Evolutionary conservation across 2,797 vertebrate genomes (phyloP), one percentile per base, ranked within the genome.

Genomic region (Anolis apletophallus): DNA sequence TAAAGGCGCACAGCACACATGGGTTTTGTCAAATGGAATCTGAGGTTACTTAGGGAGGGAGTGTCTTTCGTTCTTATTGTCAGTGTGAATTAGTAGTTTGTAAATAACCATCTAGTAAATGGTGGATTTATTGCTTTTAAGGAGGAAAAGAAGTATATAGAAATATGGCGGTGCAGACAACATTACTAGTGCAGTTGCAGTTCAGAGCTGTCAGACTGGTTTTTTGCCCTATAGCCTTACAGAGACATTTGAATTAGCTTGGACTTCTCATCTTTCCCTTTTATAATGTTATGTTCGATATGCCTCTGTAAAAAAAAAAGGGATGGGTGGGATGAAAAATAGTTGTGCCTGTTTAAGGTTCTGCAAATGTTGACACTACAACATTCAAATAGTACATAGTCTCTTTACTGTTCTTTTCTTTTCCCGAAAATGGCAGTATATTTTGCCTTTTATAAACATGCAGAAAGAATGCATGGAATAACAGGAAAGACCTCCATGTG

Each of bases 251-350:
- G 92, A 92, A 86, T 92, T 94, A 64, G 87, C 94, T 94, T 93
- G 55, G 61, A 88, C 93, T 91, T 95, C 94, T 95, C 93, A 86
- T 93, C 94, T 95, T 96, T 93, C 94, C 55, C 91, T 90, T 90
- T 91, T 93, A 93, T 93, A 93, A 94, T 95, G 94, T 93, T 94
- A 90, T 84, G 91, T 40, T 82, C 75, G 93, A 85, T 91, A 88
- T 94, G 90, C 86, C 88, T 91, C 90, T 90, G 83, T 90, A 87
- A 78, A 46, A 94, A 94, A n/a, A n/a, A n/a, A n/a, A n/a, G n/a
- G n/a, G n/a, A n/a, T n/a, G n/a, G n/a, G n/a, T n/a, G 69, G 68
- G 74, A 87, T 81, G 93, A 91, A 92, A 91, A 93, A 64, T 83
- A 78, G 93, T 81, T 85, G 79, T 74, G 3, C 26, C 72, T 21